A percentile compares a stretch with the other conserved stretches of the same genome.
Conservation (phyloP, 2,113 vertebrate genomes). For the Etia nguti region DNA sequence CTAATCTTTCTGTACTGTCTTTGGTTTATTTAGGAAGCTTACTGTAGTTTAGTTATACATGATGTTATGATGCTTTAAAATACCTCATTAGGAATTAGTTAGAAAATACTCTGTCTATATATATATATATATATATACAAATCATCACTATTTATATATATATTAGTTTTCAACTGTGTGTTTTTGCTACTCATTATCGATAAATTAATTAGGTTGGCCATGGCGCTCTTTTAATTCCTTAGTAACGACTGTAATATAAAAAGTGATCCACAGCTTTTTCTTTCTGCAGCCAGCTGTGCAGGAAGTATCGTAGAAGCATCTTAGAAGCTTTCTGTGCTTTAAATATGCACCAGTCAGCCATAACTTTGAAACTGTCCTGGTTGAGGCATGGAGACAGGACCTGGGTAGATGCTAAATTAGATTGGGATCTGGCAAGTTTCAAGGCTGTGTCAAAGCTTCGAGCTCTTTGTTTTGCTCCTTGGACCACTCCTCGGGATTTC, state of each 20-base stretch:
- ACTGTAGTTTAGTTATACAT: background rate
- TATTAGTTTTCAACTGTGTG: background rate
- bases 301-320: background rate
- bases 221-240: background rate
- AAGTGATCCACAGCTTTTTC: background rate
- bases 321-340: background rate
- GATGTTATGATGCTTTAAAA: background rate
- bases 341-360: background rate
- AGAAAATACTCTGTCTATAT: background rate
- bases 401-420: background rate
- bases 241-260: background rate
- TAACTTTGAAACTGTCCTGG: background rate
- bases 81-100: background rate
- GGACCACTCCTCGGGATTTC: background rate
- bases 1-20: background rate
- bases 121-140: accelerated
- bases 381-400: background rate
- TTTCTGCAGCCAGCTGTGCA: background rate
- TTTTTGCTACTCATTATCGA: background rate
- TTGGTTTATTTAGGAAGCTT: background rate
- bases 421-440: background rate
- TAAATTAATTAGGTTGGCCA: background rate
- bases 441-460: background rate
- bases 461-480: background rate
- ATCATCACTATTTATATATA: background rate